A percentile compares a stretch with the other conserved stretches of the same genome.
Conservation (phyloP, 2,113 vertebrate species). For the Crotalus tigris region DNA sequence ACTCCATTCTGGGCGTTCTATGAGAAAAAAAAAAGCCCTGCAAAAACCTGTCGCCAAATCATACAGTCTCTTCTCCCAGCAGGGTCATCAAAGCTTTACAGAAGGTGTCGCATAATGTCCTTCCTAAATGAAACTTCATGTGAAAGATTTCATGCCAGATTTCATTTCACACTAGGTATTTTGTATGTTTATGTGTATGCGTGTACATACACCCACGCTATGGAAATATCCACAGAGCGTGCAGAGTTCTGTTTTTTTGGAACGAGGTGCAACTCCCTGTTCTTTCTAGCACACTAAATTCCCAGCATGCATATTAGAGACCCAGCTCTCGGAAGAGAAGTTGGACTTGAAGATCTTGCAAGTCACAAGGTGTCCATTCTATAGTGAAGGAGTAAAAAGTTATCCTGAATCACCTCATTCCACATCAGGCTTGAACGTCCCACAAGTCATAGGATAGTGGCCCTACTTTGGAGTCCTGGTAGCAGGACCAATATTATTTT, state of each 20-base stretch:
- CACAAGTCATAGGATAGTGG: not conserved
- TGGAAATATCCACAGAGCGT: not conserved
- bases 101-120: not conserved
- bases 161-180: not conserved
- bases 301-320: not conserved
- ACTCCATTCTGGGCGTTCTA: too few relatives aligned
- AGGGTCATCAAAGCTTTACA: too few relatives aligned
- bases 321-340: not conserved
- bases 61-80: too few relatives aligned
- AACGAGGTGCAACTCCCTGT: not conserved
- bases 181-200: not conserved
- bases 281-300: not conserved
- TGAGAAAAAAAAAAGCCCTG: too few relatives aligned
- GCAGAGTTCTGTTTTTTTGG: not conserved
- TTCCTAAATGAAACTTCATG: not conserved
- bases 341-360: not conserved
- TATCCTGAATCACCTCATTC: not conserved
- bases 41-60: too few relatives aligned
- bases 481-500: not conserved
- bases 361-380: not conserved
- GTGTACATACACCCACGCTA: not conserved
- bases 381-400: not conserved
- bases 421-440: not conserved
- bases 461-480: not conserved
- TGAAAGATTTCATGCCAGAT: not conserved